Evolutionary conservation across 2,113 vertebrate species (phyloP), one percentile per base, ranked within the genome.

Genomic region (Catagonus wagneri): DNA sequence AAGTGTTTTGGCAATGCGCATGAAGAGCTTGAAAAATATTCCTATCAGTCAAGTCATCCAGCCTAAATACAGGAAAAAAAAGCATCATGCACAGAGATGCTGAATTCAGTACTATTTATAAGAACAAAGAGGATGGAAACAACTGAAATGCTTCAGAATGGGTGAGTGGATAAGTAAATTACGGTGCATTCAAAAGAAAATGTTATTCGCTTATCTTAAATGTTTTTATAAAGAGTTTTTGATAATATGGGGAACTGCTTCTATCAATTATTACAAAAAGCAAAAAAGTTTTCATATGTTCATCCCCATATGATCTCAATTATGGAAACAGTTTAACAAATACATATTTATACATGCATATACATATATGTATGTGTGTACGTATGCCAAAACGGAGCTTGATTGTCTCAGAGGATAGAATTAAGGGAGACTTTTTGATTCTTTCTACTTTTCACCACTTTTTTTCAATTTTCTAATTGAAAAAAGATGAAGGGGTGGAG

Each of bases 221-320:
- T 93, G 16, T 89, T 93, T 89, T 93, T 89, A 89, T 93, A 39
- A 92, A 96, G 89, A 83, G 76, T 44, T 95, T 93, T 74, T 50
- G 27, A 90, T 93, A 72, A 89, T 85, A 65, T 58, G 44, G 32
- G 54, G 27, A 94, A 95, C 74, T 83, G 86, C 75, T 93, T 92
- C 79, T 89, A 75, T 89, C 93, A 95, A 93, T 91, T 75, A 93
- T 39, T 69, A 94, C 76, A 85, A 93, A 96, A 94, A 78, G 54
- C 72, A 86, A 90, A 93, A 94, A 75, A 80, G 50, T 69, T 87
- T 80, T 87, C 58, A 71, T 96, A 54, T 95, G n/a, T 86, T 93
- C 56, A 79, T 20, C 52, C 79, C 74, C 71, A 87, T 69, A 79
- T 87, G 65, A 87, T 86, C 63, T 97, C 76, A 96, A 50, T 92